Percentiles rank a stretch among this genome's conserved stretches.
phyloP scores from a whole-genome alignment of 2,797 vertebrate genomes.

The Serranus cabrilla region DNA sequence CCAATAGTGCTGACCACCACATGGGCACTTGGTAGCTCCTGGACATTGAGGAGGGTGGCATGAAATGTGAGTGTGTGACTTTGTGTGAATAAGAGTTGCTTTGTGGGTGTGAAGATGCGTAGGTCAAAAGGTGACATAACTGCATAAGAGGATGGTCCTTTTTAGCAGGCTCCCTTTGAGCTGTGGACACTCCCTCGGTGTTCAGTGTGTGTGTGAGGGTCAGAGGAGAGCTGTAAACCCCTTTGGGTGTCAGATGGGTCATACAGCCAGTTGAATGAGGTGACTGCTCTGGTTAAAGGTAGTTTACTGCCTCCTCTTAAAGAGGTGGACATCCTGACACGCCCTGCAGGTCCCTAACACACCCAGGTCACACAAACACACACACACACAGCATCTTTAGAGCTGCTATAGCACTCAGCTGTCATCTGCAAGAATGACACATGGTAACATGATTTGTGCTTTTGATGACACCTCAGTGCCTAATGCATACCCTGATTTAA shows the following conservation, averaged over 20 bases:
- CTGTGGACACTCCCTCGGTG: slow-evolving; percentile 57
- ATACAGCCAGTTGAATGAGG: slow-evolving; percentile 61
- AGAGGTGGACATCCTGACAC: slow-evolving; percentile 59
- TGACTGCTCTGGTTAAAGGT: slow-evolving; percentile 59
- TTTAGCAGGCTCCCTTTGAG: slow-evolving; percentile 49
- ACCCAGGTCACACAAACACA: slow-evolving; percentile 57
- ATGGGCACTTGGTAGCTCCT: slow-evolving; percentile 28
- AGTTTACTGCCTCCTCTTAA: slow-evolving; percentile 68
- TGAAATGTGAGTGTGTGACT: slow-evolving; percentile 41
- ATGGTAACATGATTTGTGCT: slow-evolving; percentile 57
- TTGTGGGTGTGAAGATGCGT: slow-evolving; percentile 41
- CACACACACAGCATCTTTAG: slow-evolving; percentile 30
- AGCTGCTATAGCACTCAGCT: slow-evolving; percentile 18
- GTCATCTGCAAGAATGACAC: slow-evolving; percentile 35
- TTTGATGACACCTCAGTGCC: slow-evolving; percentile 33
- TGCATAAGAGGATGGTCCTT: slow-evolving; percentile 54
- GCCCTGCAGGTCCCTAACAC: slow-evolving; percentile 59
- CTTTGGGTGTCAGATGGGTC: slow-evolving; percentile 67
- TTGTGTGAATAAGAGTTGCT: slow-evolving; percentile 48
- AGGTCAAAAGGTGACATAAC: slow-evolving; percentile 65
- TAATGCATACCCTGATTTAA: slow-evolving; percentile 1
- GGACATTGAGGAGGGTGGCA: slow-evolving; percentile 26
- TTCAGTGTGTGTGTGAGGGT: slow-evolving; percentile 50
- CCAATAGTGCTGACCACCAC: slow-evolving; percentile 34
- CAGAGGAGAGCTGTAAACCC: slow-evolving; percentile 70